These are phyloP conservation scores for Acrobasis repandana DNA, from an alignment of 2,888 invertebrate species.

Conservation along the genomic window DNA sequence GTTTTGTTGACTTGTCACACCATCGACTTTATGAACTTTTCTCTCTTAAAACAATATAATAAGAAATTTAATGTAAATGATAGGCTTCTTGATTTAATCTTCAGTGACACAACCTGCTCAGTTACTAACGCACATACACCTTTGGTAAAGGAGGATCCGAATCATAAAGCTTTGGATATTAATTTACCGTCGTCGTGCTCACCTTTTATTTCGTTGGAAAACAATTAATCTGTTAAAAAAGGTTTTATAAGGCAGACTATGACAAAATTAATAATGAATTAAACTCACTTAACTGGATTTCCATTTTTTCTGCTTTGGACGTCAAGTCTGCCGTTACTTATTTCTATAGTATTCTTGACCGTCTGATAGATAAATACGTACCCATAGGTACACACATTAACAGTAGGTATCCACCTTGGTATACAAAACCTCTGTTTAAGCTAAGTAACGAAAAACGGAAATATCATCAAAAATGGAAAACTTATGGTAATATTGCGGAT, in stretches of 20 bases:
- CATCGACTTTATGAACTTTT: neutral
- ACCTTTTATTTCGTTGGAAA: neutral
- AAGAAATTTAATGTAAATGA: neutral
- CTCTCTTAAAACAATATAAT: neutral
- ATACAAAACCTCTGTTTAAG: constrained; percentile 13
- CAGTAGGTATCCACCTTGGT: constrained; percentile 23
- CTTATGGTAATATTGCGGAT: constrained; percentile 17
- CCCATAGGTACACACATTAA: neutral
- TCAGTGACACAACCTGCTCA: neutral
- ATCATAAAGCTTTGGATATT: too few relatives aligned
- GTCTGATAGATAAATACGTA: neutral
- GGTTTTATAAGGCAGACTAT: neutral
- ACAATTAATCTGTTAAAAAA: neutral
- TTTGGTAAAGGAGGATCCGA: too few relatives aligned
- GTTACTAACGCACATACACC: too few relatives aligned
- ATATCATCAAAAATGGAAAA: constrained; percentile 24
- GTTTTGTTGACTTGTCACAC: neutral
- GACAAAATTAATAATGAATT: neutral
- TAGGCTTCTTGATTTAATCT: neutral
- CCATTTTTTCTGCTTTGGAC: neutral
- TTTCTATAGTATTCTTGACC: neutral
- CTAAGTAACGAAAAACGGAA: constrained; percentile 22
- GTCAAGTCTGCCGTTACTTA: neutral
- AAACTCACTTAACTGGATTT: neutral
- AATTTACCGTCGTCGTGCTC: neutral